A percentile compares a stretch with the other conserved stretches of the same genome.
phyloP scores from a whole-genome alignment of 2,113 vertebrate genomes.

The Prietella phreatophila region DNA sequence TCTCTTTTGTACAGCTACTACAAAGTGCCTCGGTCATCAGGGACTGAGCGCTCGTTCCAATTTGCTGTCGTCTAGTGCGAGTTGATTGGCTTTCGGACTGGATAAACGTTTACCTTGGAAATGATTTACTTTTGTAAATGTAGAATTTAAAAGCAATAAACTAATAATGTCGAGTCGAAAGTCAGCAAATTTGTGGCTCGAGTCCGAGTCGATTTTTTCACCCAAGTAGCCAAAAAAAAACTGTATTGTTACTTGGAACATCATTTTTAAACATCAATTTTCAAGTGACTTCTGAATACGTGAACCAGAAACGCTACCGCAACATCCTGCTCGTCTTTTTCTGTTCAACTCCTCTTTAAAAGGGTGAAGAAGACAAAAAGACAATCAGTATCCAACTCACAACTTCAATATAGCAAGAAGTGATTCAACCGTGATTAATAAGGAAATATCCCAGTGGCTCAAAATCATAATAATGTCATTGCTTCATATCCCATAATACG shows the following conservation, averaged over 20 bases:
- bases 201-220: too few relatives aligned
- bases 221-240: neutral
- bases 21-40: neutral
- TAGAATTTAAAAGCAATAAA: too few relatives aligned
- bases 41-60: too few relatives aligned
- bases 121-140: too few relatives aligned
- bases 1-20: neutral
- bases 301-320: neutral
- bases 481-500: slow-evolving; percentile 23
- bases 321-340: neutral
- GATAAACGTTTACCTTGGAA: neutral
- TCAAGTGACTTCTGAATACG: neutral
- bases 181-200: too few relatives aligned
- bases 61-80: too few relatives aligned
- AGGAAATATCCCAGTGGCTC: slow-evolving; percentile 30
- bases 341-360: neutral
- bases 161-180: too few relatives aligned
- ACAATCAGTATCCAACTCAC: neutral
- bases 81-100: neutral
- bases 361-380: neutral
- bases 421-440: slow-evolving; percentile 15
- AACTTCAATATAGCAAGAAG: slow-evolving; percentile 4
- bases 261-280: neutral
- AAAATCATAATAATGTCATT: slow-evolving; percentile 48
- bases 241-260: neutral